phyloP scores from a whole-genome alignment of 2,797 vertebrate genomes.

The Malurus splendens region DNA sequence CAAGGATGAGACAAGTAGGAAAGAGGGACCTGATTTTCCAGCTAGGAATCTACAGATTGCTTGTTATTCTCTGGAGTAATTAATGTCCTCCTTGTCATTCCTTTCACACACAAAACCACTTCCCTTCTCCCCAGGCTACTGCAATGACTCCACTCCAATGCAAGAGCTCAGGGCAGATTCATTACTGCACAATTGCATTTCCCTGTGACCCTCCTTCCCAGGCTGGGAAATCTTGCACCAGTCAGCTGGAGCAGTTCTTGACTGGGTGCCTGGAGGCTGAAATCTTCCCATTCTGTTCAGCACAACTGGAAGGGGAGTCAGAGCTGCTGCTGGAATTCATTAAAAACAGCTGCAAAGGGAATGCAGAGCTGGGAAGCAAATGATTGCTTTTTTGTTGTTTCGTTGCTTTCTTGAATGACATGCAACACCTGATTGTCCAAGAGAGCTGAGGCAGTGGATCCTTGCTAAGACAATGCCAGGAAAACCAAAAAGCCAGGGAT shows the following conservation, averaged over 20 bases:
- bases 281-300: background rate
- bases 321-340: slow-evolving; percentile 14
- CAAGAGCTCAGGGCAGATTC: background rate
- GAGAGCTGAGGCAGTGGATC: background rate
- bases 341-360: background rate
- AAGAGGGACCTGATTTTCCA: background rate
- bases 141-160: background rate
- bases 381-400: background rate
- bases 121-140: background rate
- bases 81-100: background rate
- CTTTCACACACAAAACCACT: background rate
- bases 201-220: background rate
- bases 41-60: background rate
- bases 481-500: background rate
- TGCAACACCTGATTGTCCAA: background rate
- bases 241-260: background rate
- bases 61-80: background rate
- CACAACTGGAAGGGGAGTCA: background rate
- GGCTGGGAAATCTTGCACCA: background rate
- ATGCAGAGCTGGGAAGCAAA: background rate
- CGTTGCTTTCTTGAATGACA: background rate
- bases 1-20: background rate
- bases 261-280: background rate
- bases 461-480: background rate
- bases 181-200: background rate